Evolutionary conservation across 2,113 vertebrate species (phyloP), one percentile per base, ranked within the genome.

Genomic region (Upupa epops): DNA sequence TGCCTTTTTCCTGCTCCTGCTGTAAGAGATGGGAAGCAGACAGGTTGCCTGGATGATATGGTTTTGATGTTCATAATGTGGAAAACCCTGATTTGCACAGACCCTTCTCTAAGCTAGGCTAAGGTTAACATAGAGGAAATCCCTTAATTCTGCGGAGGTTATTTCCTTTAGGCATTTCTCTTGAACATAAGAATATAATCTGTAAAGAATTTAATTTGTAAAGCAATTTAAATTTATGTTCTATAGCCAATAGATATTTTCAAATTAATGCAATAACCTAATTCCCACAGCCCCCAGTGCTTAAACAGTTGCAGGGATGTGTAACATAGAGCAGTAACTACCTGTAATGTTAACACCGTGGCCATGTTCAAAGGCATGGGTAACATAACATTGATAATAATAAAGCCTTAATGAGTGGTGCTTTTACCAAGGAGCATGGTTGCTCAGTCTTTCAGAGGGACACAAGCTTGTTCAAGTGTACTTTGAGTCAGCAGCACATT

Each of bases 381-480:
- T 40, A 51, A 46, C 17, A 7, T 11, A 42, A 3, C 2, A 81
- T 46, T 2, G 31, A 5, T 14, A 31, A 20, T 1, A 9, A 21
- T 9, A 37, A 40, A 14, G 45, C 56, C 22, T 34, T 17, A n/a
- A 12, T 9, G 46, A 70, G 46, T 15, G 15, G 40, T 42, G 40
- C 18, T 22, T 46, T n/a, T 46, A 42, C 51, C 69, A 46, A 31
- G 52, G 42, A 77, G 32, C 37, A 29, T 10, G 31, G 40, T 64
- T 26, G 29, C 49, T 34, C 13, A 46, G 34, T 8, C 25, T 61
- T 58, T 32, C 60, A 40, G 28, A 51, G 3, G 60, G 28, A 8
- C 52, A 56, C 1, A 2, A 48, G 59, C 18, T 25, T 42, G 20
- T 36, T 26, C 45, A 60, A 7, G 29, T 29, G 45, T 3, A 0